These are phyloP conservation scores for Heliconius ismenius DNA, from an alignment of 2,888 invertebrate genomes.

Conservation along the genomic window DNA sequence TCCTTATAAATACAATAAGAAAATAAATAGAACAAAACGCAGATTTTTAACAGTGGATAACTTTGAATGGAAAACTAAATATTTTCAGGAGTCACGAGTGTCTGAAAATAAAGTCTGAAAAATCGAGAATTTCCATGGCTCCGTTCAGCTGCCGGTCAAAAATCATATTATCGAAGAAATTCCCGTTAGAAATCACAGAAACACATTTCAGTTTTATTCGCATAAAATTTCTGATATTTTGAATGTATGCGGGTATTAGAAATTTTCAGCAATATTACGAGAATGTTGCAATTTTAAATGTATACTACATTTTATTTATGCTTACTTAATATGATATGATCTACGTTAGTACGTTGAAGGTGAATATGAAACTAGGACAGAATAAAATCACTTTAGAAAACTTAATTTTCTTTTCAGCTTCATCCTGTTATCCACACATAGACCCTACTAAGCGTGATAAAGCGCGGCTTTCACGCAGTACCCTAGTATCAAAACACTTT, in stretches of 20 bases:
- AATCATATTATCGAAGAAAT: background rate
- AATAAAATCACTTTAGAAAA: too few relatives aligned
- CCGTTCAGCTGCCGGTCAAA: background rate
- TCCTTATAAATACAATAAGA: too few relatives aligned
- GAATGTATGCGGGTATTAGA: background rate
- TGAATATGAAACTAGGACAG: too few relatives aligned
- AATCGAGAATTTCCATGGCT: background rate
- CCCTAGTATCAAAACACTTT: too few relatives aligned
- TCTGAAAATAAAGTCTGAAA: background rate
- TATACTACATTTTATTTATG: background rate
- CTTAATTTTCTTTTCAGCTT: too few relatives aligned
- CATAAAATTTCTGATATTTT: background rate
- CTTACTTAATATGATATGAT: too few relatives aligned
- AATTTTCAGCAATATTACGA: background rate
- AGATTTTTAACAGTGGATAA: background rate
- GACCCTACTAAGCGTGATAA: too few relatives aligned
- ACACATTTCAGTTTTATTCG: conserved; percentile 1
- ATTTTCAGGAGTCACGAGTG: background rate
- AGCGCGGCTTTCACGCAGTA: too few relatives aligned
- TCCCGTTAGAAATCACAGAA: background rate
- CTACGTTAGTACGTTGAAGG: too few relatives aligned
- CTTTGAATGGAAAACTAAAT: background rate
- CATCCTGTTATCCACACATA: too few relatives aligned
- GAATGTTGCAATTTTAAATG: background rate
- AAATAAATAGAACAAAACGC: background rate